Evolutionary conservation across 2,888 invertebrate genomes (phyloP).

Genomic region (Hermaeophaga mercurialis): DNA sequence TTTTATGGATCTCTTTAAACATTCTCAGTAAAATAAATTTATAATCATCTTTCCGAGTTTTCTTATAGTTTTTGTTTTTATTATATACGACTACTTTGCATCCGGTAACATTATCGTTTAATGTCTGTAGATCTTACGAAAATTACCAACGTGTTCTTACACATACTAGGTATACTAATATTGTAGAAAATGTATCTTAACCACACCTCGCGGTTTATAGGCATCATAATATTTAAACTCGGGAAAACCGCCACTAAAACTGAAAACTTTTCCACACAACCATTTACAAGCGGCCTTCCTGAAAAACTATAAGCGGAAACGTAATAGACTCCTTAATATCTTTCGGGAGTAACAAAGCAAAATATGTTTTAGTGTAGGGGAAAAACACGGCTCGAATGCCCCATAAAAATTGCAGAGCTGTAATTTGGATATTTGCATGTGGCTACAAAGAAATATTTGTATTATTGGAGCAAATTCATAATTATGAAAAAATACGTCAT

Average conservation of each 20-base stretch:
- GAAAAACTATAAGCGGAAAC: slow-evolving; percentile 18
- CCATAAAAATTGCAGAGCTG: slow-evolving; percentile 25
- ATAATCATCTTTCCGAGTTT: no score
- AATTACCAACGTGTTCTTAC: not conserved
- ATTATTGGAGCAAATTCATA: no score
- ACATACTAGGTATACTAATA: slow-evolving; percentile 1
- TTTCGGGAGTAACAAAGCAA: slow-evolving; percentile 33
- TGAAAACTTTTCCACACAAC: slow-evolving; percentile 14
- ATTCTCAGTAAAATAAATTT: no score
- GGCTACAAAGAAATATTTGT: no score
- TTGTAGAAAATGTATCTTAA: slow-evolving; percentile 8
- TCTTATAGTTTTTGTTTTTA: no score
- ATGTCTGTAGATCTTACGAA: not conserved
- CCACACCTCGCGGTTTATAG: slow-evolving; percentile 9
- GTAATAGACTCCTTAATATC: slow-evolving; percentile 22
- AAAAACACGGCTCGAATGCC: slow-evolving; percentile 26
- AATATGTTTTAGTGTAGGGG: slow-evolving; percentile 18
- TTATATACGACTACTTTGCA: no score
- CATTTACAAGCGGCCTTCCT: slow-evolving; percentile 3
- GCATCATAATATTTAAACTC: slow-evolving; percentile 19
- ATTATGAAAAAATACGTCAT: no score
- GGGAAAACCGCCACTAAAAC: slow-evolving; percentile 15
- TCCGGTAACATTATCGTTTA: not conserved
- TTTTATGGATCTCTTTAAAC: no score
- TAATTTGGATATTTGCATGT: no score